Evolutionary conservation across 2,797 vertebrate species (phyloP).

Genomic region (Loris lydekkerianus): DNA sequence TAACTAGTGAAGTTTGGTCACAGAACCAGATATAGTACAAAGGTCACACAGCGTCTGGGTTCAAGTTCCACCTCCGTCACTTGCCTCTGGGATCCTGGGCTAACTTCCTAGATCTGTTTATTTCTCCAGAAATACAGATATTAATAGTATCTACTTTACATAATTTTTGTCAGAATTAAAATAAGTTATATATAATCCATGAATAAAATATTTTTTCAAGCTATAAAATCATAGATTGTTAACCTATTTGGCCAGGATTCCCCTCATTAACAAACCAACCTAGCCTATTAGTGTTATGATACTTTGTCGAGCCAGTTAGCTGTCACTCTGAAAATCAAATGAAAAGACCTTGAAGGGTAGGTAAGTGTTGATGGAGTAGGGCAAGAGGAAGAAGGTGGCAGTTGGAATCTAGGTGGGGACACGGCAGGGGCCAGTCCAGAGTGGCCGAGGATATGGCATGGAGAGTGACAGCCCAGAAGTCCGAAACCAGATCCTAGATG

Average conservation of each 20-base stretch:
- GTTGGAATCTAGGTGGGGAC: neutral
- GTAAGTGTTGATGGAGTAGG: neutral
- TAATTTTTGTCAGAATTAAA: neutral
- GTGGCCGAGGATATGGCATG: neutral
- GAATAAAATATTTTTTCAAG: constrained; percentile 6
- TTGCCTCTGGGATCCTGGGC: neutral
- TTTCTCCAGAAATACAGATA: neutral
- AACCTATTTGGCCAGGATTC: neutral
- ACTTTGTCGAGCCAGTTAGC: neutral
- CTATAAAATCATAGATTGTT: neutral
- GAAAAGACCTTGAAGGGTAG: neutral
- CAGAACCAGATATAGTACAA: neutral
- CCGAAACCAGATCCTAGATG: neutral
- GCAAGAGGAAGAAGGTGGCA: neutral
- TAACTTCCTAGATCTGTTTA: neutral
- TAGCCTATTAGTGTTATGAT: neutral
- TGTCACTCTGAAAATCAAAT: neutral
- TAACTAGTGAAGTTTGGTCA: neutral
- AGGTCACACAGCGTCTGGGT: neutral
- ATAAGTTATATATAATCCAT: neutral
- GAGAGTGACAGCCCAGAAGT: neutral
- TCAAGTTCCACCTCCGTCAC: neutral
- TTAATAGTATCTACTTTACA: neutral
- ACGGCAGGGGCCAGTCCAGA: neutral
- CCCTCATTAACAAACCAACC: neutral